Percentiles rank a stretch among this genome's conserved stretches.
Evolutionary conservation across 2,113 vertebrate species (phyloP).

Genomic region (Suricata suricatta): DNA sequence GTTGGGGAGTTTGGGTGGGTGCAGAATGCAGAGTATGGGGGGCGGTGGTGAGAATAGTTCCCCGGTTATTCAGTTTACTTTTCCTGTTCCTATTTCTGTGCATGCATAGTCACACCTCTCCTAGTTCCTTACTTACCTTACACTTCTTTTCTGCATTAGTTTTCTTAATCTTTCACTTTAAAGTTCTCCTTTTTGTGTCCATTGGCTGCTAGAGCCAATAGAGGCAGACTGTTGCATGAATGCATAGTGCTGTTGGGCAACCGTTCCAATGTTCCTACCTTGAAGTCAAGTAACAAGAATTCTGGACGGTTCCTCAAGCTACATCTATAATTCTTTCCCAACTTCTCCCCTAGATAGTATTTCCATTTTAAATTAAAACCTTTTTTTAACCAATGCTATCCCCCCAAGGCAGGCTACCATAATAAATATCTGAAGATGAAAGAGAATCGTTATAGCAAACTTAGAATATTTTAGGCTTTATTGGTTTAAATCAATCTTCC

Average conservation of each 20-base stretch:
- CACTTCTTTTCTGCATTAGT: background rate
- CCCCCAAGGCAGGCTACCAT: background rate
- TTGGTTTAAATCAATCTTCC: constrained; percentile 65
- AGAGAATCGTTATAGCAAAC: constrained; percentile 56
- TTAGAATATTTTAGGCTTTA: constrained; percentile 67
- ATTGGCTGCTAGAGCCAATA: background rate
- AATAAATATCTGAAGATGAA: constrained; percentile 70
- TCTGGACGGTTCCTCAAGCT: background rate
- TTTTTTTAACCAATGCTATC: background rate
- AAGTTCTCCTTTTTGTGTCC: background rate
- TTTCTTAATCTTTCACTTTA: background rate
- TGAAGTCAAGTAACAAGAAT: background rate
- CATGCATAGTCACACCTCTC: background rate
- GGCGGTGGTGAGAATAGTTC: background rate
- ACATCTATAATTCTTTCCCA: constrained; percentile 2
- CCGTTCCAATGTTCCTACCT: background rate
- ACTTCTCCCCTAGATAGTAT: constrained; percentile 26
- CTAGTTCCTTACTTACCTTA: background rate
- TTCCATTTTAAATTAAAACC: constrained; percentile 43
- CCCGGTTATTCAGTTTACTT: rapidly evolving
- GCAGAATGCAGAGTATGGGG: background rate
- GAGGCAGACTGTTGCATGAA: background rate
- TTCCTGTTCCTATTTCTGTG: background rate
- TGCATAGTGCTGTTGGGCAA: background rate
- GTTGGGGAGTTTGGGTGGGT: background rate